Evolutionary conservation across 2,113 vertebrate genomes (phyloP).

Genomic region (Enhydra lutris): DNA sequence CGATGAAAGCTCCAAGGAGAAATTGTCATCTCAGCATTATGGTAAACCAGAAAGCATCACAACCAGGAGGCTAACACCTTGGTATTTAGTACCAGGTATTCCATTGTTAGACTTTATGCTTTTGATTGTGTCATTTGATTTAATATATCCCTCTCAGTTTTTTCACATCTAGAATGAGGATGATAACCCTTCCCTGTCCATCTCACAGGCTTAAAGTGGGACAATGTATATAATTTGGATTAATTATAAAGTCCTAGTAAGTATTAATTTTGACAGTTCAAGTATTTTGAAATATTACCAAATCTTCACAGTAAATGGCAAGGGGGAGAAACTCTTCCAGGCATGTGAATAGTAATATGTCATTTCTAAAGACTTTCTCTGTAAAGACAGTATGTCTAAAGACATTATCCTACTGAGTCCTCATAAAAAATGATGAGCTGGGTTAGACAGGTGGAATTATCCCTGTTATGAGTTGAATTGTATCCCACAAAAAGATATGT

Average conservation of each 20-base stretch:
- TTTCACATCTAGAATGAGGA: not conserved
- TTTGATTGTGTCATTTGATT: conserved; percentile 16
- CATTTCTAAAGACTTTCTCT: conserved; percentile 23
- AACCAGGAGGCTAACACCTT: not conserved
- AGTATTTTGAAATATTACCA: conserved; percentile 12
- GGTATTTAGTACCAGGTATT: not conserved
- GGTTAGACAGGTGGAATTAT: not conserved
- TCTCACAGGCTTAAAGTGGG: not conserved
- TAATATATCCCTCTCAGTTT: not conserved
- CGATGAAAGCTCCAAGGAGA: not conserved
- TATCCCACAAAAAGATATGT: not conserved
- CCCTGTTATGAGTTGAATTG: not conserved
- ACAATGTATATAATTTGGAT: not conserved
- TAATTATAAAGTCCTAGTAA: not conserved
- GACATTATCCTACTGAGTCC: not conserved
- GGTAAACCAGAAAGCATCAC: not conserved
- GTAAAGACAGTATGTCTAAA: not conserved
- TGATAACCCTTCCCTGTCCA: not conserved
- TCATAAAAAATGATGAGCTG: not conserved
- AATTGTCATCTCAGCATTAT: not conserved
- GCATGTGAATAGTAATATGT: not conserved
- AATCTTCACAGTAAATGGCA: not conserved
- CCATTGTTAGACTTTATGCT: not conserved
- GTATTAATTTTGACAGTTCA: not conserved
- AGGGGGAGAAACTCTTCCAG: not conserved